A percentile compares a stretch with the other conserved stretches of the same genome.
Evolutionary conservation across 2,888 invertebrate species (phyloP).

Genomic region (Drosophila maculinotata): DNA sequence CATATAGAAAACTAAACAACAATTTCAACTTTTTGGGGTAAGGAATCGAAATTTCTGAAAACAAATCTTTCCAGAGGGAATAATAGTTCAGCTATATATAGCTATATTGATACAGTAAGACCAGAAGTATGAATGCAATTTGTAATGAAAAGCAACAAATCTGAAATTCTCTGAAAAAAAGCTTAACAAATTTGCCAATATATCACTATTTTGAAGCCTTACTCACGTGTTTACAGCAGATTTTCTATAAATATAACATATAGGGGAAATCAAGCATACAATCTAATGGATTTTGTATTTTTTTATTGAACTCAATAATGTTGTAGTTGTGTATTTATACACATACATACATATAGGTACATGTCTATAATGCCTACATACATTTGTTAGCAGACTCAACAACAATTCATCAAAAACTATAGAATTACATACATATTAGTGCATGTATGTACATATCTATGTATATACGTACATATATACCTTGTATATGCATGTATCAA

Average conservation of each 20-base stretch:
- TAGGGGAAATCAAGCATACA: too few relatives aligned
- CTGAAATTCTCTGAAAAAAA: too few relatives aligned
- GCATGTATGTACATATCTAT: not conserved
- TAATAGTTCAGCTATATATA: not conserved
- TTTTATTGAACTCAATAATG: conserved; percentile 41
- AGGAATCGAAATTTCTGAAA: conserved; percentile 2
- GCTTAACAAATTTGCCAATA: too few relatives aligned
- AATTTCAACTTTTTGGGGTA: too few relatives aligned
- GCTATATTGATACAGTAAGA: too few relatives aligned
- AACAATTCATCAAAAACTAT: conserved; percentile 35
- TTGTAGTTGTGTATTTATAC: conserved; percentile 11
- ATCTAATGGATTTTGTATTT: not conserved
- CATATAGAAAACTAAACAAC: conserved; percentile 1
- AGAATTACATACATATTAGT: conserved; percentile 8
- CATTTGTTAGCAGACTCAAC: conserved; percentile 8
- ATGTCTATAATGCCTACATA: conserved; percentile 11
- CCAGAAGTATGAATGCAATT: too few relatives aligned
- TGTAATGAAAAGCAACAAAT: too few relatives aligned
- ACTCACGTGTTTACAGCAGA: too few relatives aligned
- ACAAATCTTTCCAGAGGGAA: not conserved
- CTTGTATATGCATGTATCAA: not conserved
- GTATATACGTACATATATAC: conserved; percentile 7
- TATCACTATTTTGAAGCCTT: too few relatives aligned
- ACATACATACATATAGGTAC: conserved; percentile 13
- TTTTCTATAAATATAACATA: too few relatives aligned